Evolutionary conservation across 2,113 vertebrate genomes (phyloP).

Genomic region (Phoxinus phoxinus): DNA sequence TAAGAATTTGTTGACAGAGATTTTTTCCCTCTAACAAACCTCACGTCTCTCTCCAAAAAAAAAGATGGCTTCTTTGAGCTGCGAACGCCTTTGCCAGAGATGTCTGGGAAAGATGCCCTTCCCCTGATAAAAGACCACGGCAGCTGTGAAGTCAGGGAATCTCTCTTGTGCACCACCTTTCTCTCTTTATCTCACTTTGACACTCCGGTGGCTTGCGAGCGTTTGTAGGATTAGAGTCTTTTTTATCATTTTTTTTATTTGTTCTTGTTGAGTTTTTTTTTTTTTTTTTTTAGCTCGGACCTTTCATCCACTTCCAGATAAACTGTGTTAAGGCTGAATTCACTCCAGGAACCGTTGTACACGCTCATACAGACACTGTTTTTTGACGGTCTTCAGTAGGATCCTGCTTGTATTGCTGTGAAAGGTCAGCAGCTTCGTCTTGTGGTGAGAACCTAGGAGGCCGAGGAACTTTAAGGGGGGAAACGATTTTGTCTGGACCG

Average conservation of each 20-base stretch:
- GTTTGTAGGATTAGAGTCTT: slow-evolving; percentile 64
- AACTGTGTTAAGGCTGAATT: background rate
- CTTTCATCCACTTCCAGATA: slow-evolving; percentile 33
- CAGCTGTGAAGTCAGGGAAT: slow-evolving; percentile 49
- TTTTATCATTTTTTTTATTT: slow-evolving; percentile 19
- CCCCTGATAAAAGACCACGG: slow-evolving; percentile 58
- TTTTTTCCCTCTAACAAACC: slow-evolving; percentile 67
- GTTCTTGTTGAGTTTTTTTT: slow-evolving; percentile 21
- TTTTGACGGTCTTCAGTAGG: slow-evolving; percentile 2
- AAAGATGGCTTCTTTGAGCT: slow-evolving; percentile 73
- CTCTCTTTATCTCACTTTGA: slow-evolving; percentile 63
- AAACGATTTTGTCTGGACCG: slow-evolving; percentile 32
- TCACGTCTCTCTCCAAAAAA: slow-evolving; percentile 71
- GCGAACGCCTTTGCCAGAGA: slow-evolving; percentile 66
- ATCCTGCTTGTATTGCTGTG: slow-evolving; percentile 24
- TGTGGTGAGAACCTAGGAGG: slow-evolving; percentile 10
- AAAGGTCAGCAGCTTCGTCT: slow-evolving; percentile 43
- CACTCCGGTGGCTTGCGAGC: slow-evolving; percentile 59
- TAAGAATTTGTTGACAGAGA: slow-evolving; percentile 70
- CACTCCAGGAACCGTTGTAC: slow-evolving; percentile 23
- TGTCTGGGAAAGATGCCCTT: slow-evolving; percentile 73
- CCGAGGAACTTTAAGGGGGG: background rate
- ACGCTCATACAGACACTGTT: background rate
- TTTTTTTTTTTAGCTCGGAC: background rate
- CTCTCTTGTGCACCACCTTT: slow-evolving; percentile 54